Base-by-base conservation (phyloP, 1,140 invertebrate genomes). In the Brachionus manjavacas region DNA sequence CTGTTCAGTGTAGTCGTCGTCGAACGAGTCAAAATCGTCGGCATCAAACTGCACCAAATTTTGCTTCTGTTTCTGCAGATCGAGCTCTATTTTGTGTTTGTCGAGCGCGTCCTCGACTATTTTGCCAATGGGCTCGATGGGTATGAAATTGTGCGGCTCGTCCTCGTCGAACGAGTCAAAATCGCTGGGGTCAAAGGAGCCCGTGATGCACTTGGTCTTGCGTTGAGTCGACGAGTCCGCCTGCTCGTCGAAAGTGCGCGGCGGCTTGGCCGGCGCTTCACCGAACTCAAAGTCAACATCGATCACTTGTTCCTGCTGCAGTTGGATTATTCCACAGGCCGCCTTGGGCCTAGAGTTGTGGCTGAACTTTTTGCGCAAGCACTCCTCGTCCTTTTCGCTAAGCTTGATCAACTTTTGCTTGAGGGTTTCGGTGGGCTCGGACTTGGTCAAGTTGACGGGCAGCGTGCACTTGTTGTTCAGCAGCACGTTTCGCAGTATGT, bases 1-100 rank as follows among this genome's bases (percentile, higher is more conserved):
- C 0, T 43, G 41, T 14, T 49, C 72, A 76, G 25, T 11, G 14
- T 76, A 20, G 14, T 76, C 31, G 8, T 80, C 79, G 7, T 81
- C 79, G 12, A 81, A 81, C 12, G 79, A 81, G n/a, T 81, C 79
- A 68, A 81, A 81, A 28, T 81, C 79, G 31, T 81, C 60, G 35
- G 79, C 31, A 81, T 81, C 79, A 81, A 81, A 81, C 23, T 76
- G 72, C 0, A 72, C 76, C 20, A 80, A 64, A 80, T 64, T 28
- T 23, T 80, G 43, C 8, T 80, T 23, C 35, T 80, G 76, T 28
- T 64, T 64, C 55, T 55, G 28, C 20, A 80, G 20, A 20, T 80
- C 76, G 23, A 23, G 20, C 43, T 72, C 68, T 20, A 72, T 72
- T 72, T 72, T 72, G 14, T 72, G 68, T 20, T 72, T 35, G 16